These are phyloP conservation scores for Proales similis DNA, from an alignment of 1,140 invertebrate species.

Conservation along the genomic window DNA sequence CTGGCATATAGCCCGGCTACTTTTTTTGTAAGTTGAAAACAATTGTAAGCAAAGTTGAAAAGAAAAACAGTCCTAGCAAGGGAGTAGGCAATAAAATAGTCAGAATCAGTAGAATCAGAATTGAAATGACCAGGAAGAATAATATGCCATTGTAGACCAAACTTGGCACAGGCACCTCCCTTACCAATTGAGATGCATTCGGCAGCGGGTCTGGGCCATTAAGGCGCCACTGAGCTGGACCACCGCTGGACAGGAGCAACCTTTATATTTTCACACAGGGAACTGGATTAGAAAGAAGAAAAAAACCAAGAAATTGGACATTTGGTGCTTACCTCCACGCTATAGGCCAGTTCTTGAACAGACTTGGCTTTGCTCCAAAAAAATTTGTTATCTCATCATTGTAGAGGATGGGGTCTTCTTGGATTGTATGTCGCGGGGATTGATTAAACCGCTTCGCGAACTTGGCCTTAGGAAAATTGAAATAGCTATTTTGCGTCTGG, in stretches of 20 bases:
- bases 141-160: too few species aligned
- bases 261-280: constrained; percentile 39
- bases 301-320: background rate
- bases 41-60: too few species aligned
- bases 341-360: constrained; percentile 42
- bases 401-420: constrained; percentile 47
- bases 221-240: constrained; percentile 45
- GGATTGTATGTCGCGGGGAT: constrained; percentile 47
- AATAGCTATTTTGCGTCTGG: background rate
- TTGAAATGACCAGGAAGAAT: too few species aligned
- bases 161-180: constrained; percentile 41
- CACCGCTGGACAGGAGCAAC: constrained; percentile 46
- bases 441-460: constrained; percentile 42
- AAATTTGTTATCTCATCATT: constrained; percentile 46
- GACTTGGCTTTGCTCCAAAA: constrained; percentile 47
- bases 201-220: constrained; percentile 45
- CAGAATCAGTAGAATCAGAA: too few species aligned
- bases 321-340: constrained; percentile 44
- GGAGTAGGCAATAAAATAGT: too few species aligned
- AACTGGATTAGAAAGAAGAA: background rate
- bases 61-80: too few species aligned
- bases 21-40: too few species aligned
- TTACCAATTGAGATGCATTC: constrained; percentile 42
- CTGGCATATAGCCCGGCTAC: too few species aligned
- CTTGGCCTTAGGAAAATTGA: constrained; percentile 2